These are phyloP conservation scores for Sapajus apella DNA, from an alignment of 2,113 vertebrate genomes.

Conservation along the genomic window DNA sequence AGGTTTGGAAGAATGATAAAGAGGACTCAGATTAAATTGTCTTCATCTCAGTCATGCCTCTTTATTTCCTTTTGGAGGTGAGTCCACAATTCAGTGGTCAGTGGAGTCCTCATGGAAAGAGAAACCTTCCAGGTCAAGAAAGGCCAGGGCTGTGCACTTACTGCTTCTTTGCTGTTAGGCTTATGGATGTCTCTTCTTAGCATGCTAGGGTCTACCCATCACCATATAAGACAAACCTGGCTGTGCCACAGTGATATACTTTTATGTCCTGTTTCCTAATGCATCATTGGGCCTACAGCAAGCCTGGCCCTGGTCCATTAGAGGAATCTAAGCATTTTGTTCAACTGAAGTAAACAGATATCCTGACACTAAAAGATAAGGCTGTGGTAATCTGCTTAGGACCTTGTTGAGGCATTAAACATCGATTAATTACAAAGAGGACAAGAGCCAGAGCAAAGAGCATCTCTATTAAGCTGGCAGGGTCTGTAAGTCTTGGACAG, in stretches of 20 bases:
- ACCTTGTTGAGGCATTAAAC: constrained; percentile 69
- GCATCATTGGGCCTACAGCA: neutral
- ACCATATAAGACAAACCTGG: neutral
- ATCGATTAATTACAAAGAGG: constrained; percentile 63
- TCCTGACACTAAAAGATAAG: constrained; percentile 72
- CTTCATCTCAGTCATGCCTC: neutral
- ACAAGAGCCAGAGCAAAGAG: constrained; percentile 67
- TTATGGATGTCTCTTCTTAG: neutral
- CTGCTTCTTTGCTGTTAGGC: neutral
- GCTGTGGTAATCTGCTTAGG: constrained; percentile 67
- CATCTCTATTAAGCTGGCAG: constrained; percentile 69
- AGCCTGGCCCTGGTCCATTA: constrained; percentile 40
- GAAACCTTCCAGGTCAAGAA: neutral
- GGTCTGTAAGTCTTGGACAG: constrained; percentile 38
- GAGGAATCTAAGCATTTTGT: constrained; percentile 48
- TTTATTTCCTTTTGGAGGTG: neutral
- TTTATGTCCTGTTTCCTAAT: neutral
- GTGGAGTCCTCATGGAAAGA: neutral
- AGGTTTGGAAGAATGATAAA: neutral
- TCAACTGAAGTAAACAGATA: constrained; percentile 70
- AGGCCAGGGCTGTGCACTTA: neutral
- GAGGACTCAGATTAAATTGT: neutral
- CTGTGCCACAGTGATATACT: neutral
- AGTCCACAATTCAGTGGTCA: neutral
- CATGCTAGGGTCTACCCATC: neutral